Base-by-base conservation (phyloP, 2,888 invertebrate genomes). In the Liodrosophila aerea region DNA sequence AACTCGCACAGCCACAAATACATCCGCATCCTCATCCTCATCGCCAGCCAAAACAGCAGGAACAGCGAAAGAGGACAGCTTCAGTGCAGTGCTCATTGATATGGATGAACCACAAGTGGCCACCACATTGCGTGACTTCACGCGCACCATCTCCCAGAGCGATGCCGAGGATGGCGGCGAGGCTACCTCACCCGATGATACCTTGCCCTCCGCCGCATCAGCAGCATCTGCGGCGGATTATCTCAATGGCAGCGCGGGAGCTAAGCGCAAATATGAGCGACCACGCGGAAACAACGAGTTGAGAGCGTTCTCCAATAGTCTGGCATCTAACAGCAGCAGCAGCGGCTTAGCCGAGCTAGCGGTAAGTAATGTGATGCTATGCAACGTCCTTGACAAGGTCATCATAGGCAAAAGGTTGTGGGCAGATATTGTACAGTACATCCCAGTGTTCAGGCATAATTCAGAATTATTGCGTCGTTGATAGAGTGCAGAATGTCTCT, bases 61-160 rank as follows among this genome's bases (percentile, higher is more conserved):
- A 1, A 8, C 58, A 16, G n/a, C 40, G 8, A 11, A 13, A 30
- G 8, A 27, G 37, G 30, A 49, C 1, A 46, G 39, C 11, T 58
- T 64, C 47, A 68, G 72, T 37, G 40, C 65, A 15, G 59, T 70
- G 5, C 31, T 68, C 31, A 46, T 72, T 33, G 44, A 65, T n/a
- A 36, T 64, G 46, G 47, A 31, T 15, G 56, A 63, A 41, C 60
- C 75, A 4, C 58, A 81, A 15, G 46, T 70, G 37, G 82, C 83
- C 11, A 73, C 73, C 45, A 73, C 77, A 41, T 50, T 77, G 47
- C 83, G 87, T 57, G 87, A 87, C 49, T 73, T 64, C 31, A 86
- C 87, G 51, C 88, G 88, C 70, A 88, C 88, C 62, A 72, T 88
- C 65, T 88, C 88, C 58, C 85, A 87, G 57, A 74, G 83, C 61